Conservation (phyloP, 2,797 vertebrate species). For the Xenops minutus region DNA sequence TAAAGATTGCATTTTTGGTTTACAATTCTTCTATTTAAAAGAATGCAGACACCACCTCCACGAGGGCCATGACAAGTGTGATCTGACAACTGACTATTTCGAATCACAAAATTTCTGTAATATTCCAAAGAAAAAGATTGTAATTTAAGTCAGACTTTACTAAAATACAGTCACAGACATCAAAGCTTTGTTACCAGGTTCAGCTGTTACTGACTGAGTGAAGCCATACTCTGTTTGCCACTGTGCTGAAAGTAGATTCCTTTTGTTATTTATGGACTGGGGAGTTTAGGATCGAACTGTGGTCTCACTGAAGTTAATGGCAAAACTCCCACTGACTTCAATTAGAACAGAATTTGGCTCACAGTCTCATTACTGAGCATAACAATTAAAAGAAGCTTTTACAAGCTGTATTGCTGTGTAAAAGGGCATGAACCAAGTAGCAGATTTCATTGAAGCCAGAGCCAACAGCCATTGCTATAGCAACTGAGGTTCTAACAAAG, state of each 20-base stretch:
- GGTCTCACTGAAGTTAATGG: conserved; percentile 17
- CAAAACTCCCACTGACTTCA: conserved; percentile 49
- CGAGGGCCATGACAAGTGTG: not conserved
- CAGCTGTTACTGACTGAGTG: not conserved
- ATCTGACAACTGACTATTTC: not conserved
- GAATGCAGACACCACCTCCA: not conserved
- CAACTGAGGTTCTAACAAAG: conserved; percentile 73
- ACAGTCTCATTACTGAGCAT: conserved; percentile 6
- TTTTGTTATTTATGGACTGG: not conserved
- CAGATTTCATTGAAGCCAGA: conserved; percentile 67
- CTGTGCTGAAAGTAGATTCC: not conserved
- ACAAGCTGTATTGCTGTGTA: conserved; percentile 41
- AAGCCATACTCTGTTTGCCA: not conserved
- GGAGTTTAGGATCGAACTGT: not conserved
- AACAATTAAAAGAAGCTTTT: conserved; percentile 58
- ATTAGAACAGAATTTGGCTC: conserved; percentile 44
- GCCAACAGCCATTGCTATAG: conserved; percentile 76
- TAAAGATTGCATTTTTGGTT: not conserved
- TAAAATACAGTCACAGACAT: not conserved
- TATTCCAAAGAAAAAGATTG: not conserved
- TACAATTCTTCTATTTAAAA: not conserved
- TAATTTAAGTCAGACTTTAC: not conserved
- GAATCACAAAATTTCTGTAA: not conserved
- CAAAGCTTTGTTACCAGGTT: not conserved
- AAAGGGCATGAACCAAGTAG: conserved; percentile 61